These are phyloP conservation scores for Drosophila murphyi DNA, from an alignment of 1,140 invertebrate genomes.

Conservation along the genomic window DNA sequence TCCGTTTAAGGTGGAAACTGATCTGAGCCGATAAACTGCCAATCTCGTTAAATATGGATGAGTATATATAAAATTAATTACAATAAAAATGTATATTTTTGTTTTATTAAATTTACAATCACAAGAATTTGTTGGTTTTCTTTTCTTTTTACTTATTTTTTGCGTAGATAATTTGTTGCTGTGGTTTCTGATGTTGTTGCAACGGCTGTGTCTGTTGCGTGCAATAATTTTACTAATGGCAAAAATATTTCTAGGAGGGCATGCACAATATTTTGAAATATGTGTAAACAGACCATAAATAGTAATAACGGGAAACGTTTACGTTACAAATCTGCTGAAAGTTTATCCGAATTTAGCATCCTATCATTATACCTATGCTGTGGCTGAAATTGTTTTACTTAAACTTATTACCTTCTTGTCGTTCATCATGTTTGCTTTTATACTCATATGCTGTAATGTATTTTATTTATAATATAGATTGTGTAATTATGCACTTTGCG, in stretches of 20 bases:
- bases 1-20: conserved; percentile 17
- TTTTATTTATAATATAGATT: conserved; percentile 78
- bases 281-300: conserved; percentile 58
- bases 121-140: conserved; percentile 61
- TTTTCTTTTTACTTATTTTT: conserved; percentile 21
- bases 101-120: conserved; percentile 79
- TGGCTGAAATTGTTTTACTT: conserved; percentile 78
- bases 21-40: conserved; percentile 42
- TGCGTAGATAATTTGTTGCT: conserved; percentile 53
- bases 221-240: conserved; percentile 74
- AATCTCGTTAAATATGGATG: conserved; percentile 39
- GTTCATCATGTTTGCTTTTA: conserved; percentile 57
- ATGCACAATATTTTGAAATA: conserved; percentile 52
- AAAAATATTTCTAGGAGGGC: conserved; percentile 71
- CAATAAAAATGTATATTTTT: conserved; percentile 63
- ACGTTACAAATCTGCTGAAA: conserved; percentile 48
- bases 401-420: conserved; percentile 65
- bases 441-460: conserved; percentile 60
- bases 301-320: conserved; percentile 53
- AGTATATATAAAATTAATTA: conserved; percentile 62
- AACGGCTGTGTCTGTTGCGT: conserved; percentile 54
- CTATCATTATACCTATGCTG: conserved; percentile 73
- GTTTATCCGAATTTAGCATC: conserved; percentile 62
- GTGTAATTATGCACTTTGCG: conserved; percentile 70
- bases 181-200: conserved; percentile 45